phyloP scores from a whole-genome alignment of 2,797 vertebrate species.

The Chaunax sp. region DNA sequence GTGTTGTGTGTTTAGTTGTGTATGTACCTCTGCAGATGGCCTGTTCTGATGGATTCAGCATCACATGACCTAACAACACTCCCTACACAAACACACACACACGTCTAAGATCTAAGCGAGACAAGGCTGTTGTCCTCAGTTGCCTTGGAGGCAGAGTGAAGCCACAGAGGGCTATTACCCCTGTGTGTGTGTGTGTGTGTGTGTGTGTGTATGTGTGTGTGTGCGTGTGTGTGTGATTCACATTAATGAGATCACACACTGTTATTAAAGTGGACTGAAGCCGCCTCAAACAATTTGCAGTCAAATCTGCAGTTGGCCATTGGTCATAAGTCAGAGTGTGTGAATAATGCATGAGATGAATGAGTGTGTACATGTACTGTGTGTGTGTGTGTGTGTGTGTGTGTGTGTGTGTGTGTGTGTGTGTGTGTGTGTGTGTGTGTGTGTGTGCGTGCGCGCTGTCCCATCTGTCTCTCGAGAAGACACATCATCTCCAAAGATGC shows the following conservation, averaged over 20 bases:
- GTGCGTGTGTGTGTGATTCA: constrained; percentile 12
- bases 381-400: too few species aligned
- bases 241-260: constrained; percentile 35
- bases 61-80: background rate
- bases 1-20: too few species aligned
- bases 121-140: constrained; percentile 12
- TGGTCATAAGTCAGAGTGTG: background rate
- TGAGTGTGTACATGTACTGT: background rate
- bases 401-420: background rate
- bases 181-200: background rate
- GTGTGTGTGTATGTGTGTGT: background rate
- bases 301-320: constrained; percentile 26
- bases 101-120: background rate
- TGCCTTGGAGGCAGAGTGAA: constrained; percentile 27
- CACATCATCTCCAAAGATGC: background rate
- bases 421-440: too few species aligned
- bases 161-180: constrained; percentile 9
- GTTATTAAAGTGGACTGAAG: constrained; percentile 39
- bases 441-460: constrained; percentile 6
- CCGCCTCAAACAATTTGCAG: constrained; percentile 22
- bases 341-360: constrained; percentile 46
- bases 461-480: constrained; percentile 17
- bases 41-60: background rate
- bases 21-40: background rate
- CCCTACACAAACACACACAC: background rate